phyloP scores from a whole-genome alignment of 2,113 vertebrate species.

The Toxotes jaculatrix region DNA sequence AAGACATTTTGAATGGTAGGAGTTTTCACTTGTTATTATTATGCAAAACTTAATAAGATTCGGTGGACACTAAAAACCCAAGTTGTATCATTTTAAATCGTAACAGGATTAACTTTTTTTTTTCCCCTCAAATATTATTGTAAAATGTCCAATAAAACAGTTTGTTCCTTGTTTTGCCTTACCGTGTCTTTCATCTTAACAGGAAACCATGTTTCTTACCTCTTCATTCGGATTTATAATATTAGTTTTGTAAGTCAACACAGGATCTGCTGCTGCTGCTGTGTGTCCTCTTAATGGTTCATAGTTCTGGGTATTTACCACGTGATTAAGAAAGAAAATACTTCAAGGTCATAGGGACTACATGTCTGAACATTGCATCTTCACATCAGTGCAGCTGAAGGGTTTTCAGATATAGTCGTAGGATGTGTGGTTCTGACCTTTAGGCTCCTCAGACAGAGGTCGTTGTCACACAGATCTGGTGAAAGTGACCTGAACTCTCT shows the following conservation, averaged over 20 bases:
- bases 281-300: no score
- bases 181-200: conserved; percentile 7
- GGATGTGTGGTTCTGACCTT: no score
- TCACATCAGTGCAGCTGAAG: not conserved
- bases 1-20: conserved; percentile 87
- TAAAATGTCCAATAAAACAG: conserved; percentile 92
- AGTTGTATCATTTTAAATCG: conserved; percentile 94
- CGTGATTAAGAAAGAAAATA: not conserved
- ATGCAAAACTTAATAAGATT: conserved; percentile 86
- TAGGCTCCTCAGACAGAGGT: no score
- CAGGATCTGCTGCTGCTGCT: not conserved
- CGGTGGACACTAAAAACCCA: conserved; percentile 88
- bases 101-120: conserved; percentile 67
- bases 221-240: not conserved
- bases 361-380: not conserved
- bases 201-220: not conserved
- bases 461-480: not conserved
- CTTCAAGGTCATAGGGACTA: no score
- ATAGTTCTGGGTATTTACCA: no score
- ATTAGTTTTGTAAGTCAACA: not conserved
- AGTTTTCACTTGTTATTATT: conserved; percentile 90
- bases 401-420: no score
- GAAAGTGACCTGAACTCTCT: no score
- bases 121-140: conserved; percentile 79
- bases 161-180: conserved; percentile 74